Percentiles rank a stretch among this genome's conserved stretches.
These are phyloP conservation scores for Chascanopsetta lugubris DNA, from an alignment of 2,113 vertebrate genomes.

Conservation along the genomic window DNA sequence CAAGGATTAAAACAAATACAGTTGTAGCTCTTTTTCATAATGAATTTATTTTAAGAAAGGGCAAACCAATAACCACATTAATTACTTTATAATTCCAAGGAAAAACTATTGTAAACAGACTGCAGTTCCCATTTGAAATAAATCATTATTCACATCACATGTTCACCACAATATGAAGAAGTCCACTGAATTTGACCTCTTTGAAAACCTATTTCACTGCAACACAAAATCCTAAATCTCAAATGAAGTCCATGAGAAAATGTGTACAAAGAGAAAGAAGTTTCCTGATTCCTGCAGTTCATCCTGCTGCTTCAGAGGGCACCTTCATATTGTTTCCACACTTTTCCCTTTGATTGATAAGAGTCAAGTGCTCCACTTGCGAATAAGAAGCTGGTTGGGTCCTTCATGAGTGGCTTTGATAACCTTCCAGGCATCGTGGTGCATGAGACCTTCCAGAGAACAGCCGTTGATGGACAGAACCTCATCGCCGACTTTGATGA, in stretches of 20 bases:
- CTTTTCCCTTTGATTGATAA: not conserved
- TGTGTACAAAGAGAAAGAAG: not conserved
- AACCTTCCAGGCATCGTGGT: conserved; percentile 93
- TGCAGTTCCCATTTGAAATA: conserved; percentile 11
- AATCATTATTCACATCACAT: conserved; percentile 18
- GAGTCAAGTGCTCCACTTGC: conserved; percentile 82
- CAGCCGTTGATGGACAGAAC: conserved; percentile 90
- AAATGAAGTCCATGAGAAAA: conserved; percentile 10
- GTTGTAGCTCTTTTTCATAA: not conserved
- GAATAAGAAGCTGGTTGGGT: conserved; percentile 86
- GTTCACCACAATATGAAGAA: conserved; percentile 10
- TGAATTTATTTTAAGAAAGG: conserved; percentile 29
- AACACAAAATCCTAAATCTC: conserved; percentile 18
- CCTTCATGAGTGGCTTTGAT: conserved; percentile 90
- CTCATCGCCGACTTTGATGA: conserved; percentile 89
- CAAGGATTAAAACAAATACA: not conserved
- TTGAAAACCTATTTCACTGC: conserved; percentile 1
- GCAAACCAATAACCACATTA: not conserved
- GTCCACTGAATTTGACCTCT: not conserved
- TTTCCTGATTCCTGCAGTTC: not conserved
- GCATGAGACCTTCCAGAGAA: conserved; percentile 88
- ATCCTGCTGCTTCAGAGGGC: not conserved
- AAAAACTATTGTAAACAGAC: conserved; percentile 41
- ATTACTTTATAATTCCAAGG: conserved; percentile 9
- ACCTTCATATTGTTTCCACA: not conserved